A percentile compares a stretch with the other conserved stretches of the same genome.
Evolutionary conservation across 2,888 invertebrate genomes (phyloP).

Genomic region (Drosophila nigritarsus): DNA sequence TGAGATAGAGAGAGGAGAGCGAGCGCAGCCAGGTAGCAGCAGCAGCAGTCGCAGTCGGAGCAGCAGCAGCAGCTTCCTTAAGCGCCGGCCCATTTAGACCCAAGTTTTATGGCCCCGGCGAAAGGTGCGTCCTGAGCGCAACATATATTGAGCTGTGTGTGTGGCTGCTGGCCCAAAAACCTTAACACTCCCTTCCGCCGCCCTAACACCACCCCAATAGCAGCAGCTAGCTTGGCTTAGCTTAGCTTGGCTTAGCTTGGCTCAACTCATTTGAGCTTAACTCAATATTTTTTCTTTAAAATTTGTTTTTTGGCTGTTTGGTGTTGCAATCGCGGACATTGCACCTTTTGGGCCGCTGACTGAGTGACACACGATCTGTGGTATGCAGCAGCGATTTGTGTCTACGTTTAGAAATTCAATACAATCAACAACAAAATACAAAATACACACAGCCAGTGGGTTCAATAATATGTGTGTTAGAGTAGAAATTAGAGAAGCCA

Average conservation of each 20-base stretch:
- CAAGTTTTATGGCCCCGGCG: constrained; percentile 50
- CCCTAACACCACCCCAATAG: constrained; percentile 9
- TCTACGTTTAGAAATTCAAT: constrained; percentile 80
- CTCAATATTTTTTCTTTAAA: constrained; percentile 6
- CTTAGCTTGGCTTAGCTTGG: background rate
- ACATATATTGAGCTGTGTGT: constrained; percentile 2
- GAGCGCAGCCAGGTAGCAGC: constrained; percentile 35
- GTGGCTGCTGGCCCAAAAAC: constrained; percentile 18
- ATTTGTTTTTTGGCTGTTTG: constrained; percentile 27
- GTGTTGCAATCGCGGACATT: constrained; percentile 80
- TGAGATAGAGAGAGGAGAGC: background rate
- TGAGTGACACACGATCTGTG: constrained; percentile 75
- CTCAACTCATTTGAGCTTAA: constrained; percentile 15
- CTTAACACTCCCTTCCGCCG: constrained; percentile 23
- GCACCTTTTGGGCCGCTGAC: constrained; percentile 64
- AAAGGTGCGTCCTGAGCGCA: constrained; percentile 50
- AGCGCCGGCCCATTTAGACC: constrained; percentile 54
- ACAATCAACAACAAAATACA: constrained; percentile 26
- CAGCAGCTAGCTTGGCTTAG: background rate
- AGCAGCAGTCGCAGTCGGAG: background rate
- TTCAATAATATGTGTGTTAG: constrained; percentile 44
- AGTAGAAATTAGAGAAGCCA: constrained; percentile 54
- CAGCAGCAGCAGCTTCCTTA: constrained; percentile 52
- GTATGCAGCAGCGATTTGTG: constrained; percentile 78
- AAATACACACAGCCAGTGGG: constrained; percentile 38